Conservation (phyloP, 2,888 invertebrate species). For the Allacma fusca region DNA sequence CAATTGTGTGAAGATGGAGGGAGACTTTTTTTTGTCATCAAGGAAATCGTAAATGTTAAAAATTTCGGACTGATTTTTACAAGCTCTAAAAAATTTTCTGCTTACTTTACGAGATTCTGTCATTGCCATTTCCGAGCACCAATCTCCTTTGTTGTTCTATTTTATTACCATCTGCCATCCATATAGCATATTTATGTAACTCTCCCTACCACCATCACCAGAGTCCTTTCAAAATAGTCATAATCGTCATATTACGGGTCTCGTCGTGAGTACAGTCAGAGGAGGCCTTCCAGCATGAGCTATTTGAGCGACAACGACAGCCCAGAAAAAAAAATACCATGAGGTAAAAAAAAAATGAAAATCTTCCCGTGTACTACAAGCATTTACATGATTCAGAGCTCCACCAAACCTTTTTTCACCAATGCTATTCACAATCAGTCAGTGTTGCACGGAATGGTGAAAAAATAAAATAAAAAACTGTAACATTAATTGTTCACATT, state of each 20-base stretch:
- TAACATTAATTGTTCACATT: conserved; percentile 10
- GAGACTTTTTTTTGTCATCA: conserved; percentile 25
- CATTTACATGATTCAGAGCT: no score
- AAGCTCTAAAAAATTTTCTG: conserved; percentile 28
- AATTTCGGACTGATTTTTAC: conserved; percentile 39
- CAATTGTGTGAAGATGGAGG: neutral
- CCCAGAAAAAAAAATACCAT: neutral
- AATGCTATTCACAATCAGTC: conserved; percentile 10
- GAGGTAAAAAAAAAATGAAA: no score
- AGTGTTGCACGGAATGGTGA: neutral
- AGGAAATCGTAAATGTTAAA: conserved; percentile 40
- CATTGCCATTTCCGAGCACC: conserved; percentile 24
- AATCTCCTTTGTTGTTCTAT: conserved; percentile 13
- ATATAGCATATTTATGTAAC: conserved; percentile 4
- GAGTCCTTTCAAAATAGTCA: neutral
- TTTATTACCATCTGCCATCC: conserved; percentile 14
- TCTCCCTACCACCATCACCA: conserved; percentile 9
- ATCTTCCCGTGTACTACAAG: no score
- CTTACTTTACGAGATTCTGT: conserved; percentile 21
- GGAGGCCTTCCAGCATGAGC: no score
- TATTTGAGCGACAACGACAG: conserved; percentile 4
- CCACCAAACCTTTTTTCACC: neutral
- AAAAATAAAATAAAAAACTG: neutral
- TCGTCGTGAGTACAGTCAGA: no score
- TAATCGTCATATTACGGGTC: no score